These are phyloP conservation scores for Orchesella flavescens DNA, from an alignment of 2,888 invertebrate genomes.

Conservation along the genomic window DNA sequence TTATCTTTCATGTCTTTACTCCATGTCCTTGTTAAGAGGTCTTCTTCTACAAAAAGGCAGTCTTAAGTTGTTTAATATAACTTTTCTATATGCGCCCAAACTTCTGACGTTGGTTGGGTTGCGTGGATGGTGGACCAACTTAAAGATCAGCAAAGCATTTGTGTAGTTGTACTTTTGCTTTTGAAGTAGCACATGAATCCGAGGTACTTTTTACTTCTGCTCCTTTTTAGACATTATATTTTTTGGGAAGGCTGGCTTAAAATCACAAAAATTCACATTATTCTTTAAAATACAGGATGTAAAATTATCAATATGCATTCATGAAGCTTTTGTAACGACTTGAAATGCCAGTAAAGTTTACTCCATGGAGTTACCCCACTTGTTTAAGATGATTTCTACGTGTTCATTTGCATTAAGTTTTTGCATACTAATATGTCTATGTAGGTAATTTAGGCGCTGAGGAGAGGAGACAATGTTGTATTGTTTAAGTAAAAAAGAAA, in stretches of 20 bases:
- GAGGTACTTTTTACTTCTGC: no score
- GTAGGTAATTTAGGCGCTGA: conserved; percentile 41
- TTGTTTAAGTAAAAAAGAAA: conserved; percentile 35
- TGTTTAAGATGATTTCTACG: neutral
- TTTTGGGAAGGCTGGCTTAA: neutral
- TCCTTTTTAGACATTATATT: no score
- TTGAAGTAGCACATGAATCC: no score
- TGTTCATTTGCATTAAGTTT: conserved; percentile 3
- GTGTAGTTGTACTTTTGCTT: no score
- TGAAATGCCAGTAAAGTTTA: neutral
- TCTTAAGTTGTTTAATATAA: conserved; percentile 3
- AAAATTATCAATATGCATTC: conserved; percentile 29
- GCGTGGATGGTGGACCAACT: no score
- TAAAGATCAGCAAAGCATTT: no score
- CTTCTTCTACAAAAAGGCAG: neutral
- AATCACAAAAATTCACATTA: conserved; percentile 11
- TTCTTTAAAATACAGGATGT: conserved; percentile 14
- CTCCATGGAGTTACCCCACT: neutral
- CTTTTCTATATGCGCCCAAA: neutral
- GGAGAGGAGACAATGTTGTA: conserved; percentile 3
- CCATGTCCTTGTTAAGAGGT: conserved; percentile 28
- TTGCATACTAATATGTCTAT: neutral
- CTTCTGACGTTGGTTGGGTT: no score
- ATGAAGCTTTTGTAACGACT: conserved; percentile 30
- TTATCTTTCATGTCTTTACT: conserved; percentile 12